phyloP scores from a whole-genome alignment of 2,888 invertebrate species.

The Glomeris marginata region DNA sequence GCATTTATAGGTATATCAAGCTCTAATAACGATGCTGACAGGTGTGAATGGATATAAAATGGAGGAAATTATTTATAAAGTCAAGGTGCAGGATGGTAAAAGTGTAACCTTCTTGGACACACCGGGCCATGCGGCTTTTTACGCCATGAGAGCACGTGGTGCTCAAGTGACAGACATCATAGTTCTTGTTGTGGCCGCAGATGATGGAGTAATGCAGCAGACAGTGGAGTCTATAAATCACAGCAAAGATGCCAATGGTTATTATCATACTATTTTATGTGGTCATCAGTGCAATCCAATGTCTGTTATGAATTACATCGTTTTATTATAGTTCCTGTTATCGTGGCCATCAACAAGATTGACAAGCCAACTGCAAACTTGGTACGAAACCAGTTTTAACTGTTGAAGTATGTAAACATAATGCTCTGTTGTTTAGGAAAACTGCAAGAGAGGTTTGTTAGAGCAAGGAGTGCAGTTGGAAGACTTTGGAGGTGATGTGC shows the following conservation, averaged over 20 bases:
- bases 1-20: slow-evolving; percentile 65
- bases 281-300: slow-evolving; percentile 2
- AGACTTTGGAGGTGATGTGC: slow-evolving; percentile 78
- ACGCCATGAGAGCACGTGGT: slow-evolving; percentile 85
- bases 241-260: slow-evolving; percentile 60
- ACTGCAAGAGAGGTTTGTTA: slow-evolving; percentile 56
- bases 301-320: slow-evolving; percentile 7
- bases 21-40: not conserved
- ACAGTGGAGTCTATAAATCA: slow-evolving; percentile 79
- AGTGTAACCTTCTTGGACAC: slow-evolving; percentile 91
- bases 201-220: slow-evolving; percentile 98
- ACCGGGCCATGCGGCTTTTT: slow-evolving; percentile 97
- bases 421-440: slow-evolving; percentile 38
- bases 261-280: slow-evolving; percentile 14
- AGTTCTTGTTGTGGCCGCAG: slow-evolving; percentile 91
- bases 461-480: slow-evolving; percentile 69
- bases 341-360: slow-evolving; percentile 97
- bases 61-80: slow-evolving; percentile 28
- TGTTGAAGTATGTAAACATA: slow-evolving; percentile 30
- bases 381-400: slow-evolving; percentile 36
- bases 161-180: slow-evolving; percentile 90
- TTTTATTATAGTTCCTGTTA: slow-evolving; percentile 61
- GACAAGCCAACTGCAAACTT: slow-evolving; percentile 82
- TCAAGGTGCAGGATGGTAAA: slow-evolving; percentile 50
- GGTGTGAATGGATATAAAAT: not conserved